phyloP scores from a whole-genome alignment of 2,888 invertebrate species.

The Chrysodeixis includens region DNA sequence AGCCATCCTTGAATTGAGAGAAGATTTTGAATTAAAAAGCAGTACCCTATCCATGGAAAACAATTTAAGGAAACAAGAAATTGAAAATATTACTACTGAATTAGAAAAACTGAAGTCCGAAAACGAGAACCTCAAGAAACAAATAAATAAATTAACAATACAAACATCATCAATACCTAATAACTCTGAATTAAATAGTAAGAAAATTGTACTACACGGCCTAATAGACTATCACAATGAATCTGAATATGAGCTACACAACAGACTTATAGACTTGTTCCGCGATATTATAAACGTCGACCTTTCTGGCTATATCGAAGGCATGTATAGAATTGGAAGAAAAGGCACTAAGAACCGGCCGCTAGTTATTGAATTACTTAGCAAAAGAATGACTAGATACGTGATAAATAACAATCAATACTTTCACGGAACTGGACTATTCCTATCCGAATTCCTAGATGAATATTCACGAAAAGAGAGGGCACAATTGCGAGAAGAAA shows the following conservation, averaged over 20 bases:
- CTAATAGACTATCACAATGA: conserved; percentile 1
- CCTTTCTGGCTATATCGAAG: conserved; percentile 19
- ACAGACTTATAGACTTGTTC: conserved; percentile 15
- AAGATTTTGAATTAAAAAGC: conserved; percentile 9
- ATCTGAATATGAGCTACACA: conserved; percentile 9
- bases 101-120: conserved; percentile 6
- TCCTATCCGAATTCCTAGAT: conserved; percentile 19
- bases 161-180: too few species aligned
- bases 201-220: conserved; percentile 10
- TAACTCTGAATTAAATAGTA: too few species aligned
- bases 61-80: not conserved
- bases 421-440: conserved; percentile 16
- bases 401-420: conserved; percentile 11
- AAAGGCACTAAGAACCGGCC: conserved; percentile 14
- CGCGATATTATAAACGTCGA: conserved; percentile 13
- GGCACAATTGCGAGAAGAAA: conserved; percentile 16
- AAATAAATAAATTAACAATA: conserved; percentile 10
- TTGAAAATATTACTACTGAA: conserved; percentile 3
- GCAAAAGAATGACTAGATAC: conserved; percentile 17
- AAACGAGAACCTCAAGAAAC: conserved; percentile 12
- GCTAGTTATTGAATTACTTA: conserved; percentile 19
- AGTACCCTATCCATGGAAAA: conserved; percentile 6
- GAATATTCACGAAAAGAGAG: conserved; percentile 8
- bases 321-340: conserved; percentile 16
- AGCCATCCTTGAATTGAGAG: conserved; percentile 6